Evolutionary conservation across 2,888 invertebrate species (phyloP), one percentile per base, ranked within the genome.

Genomic region (Eumacrocentrus americanus): DNA sequence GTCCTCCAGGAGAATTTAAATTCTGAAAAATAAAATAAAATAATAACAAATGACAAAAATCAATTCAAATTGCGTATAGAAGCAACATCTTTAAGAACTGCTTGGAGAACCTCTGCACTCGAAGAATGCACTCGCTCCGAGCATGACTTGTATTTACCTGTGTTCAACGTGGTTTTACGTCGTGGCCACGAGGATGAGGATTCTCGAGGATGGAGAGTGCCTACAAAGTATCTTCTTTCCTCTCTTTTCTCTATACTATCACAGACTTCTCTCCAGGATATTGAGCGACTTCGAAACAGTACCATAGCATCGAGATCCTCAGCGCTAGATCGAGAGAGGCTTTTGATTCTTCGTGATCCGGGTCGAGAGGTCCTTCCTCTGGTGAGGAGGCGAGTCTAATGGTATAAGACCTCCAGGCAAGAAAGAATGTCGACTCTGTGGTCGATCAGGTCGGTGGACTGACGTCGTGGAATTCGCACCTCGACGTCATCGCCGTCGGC

Each of bases 81-180:
- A n/a, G n/a, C n/a, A n/a, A n/a, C n/a, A n/a, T n/a, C n/a, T n/a
- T n/a, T n/a, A n/a, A n/a, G n/a, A n/a, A n/a, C n/a, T n/a, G n/a
- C n/a, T n/a, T 40, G 68, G 71, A 72, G 72, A 74, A 72, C 71
- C 73, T 68, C 72, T 72, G 72, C 65, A 25, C 22, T 35, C 61
- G 63, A 69, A 69, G 74, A 74, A 74, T 74, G 74, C 70, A 70
- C 72, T 70, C 66, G n/a, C n/a, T 68, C 52, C 62, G 65, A 71
- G 74, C 74, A 74, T 74, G 74, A 74, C 73, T 74, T 70, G 74
- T 69, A 70, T 73, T 72, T 72, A 71, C 72, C 64, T 63, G 70
- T 58, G 53, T 58, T 6, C 29, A 29, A 29, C 9, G 42, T 20
- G 18, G 14, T 42, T 42, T 18, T 42, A 14, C 20, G n/a, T 37